Evolutionary conservation across 2,888 invertebrate genomes (phyloP).

Genomic region (Abscondita cerata): DNA sequence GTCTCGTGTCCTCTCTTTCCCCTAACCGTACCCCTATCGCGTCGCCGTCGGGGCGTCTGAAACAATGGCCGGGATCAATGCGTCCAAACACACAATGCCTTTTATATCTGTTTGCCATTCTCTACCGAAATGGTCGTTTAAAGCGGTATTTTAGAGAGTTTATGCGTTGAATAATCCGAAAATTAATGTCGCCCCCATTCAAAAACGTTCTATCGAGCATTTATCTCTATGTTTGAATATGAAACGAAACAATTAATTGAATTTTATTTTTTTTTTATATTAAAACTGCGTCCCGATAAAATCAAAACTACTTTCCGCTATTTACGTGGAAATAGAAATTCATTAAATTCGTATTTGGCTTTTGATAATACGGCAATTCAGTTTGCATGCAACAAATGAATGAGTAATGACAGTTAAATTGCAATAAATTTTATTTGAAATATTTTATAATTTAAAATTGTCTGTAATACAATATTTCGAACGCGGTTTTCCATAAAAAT

Average conservation of each 20-base stretch:
- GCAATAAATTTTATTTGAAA: slow-evolving; percentile 27
- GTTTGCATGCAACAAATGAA: slow-evolving; percentile 29
- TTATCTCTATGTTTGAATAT: slow-evolving; percentile 14
- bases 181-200: slow-evolving; percentile 25
- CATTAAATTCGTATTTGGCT: slow-evolving; percentile 32
- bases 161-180: slow-evolving; percentile 32
- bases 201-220: slow-evolving; percentile 16
- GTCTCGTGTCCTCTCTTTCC: slow-evolving; percentile 37
- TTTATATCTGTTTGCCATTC: slow-evolving; percentile 36
- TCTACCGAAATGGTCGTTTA: slow-evolving; percentile 33
- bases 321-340: slow-evolving; percentile 19
- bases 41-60: slow-evolving; percentile 38
- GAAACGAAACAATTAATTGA: slow-evolving; percentile 1
- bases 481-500: slow-evolving; percentile 24
- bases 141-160: slow-evolving; percentile 31
- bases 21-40: slow-evolving; percentile 25
- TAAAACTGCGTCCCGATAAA: background rate
- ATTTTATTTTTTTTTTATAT: no score
- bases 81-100: slow-evolving; percentile 36
- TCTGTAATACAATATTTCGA: slow-evolving; percentile 16
- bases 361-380: slow-evolving; percentile 17
- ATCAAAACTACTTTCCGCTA: slow-evolving; percentile 18
- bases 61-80: slow-evolving; percentile 39
- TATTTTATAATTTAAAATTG: slow-evolving; percentile 18
- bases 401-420: slow-evolving; percentile 33